Evolutionary conservation across 1,140 invertebrate genomes (phyloP).

Genomic region (Rhopalosiphum padi): DNA sequence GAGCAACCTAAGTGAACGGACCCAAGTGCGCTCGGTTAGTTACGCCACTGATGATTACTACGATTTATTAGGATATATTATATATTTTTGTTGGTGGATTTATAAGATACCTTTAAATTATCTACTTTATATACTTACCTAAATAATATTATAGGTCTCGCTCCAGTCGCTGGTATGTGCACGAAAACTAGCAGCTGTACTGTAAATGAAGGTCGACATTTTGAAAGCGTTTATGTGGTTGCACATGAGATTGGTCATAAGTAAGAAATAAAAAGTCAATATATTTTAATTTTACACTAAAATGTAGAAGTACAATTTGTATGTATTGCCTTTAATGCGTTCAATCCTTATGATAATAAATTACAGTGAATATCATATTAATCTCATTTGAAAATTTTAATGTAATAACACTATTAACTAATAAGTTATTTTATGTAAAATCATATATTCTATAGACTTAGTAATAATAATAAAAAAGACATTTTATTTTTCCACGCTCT

Average conservation of each 20-base stretch:
- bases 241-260: constrained; percentile 73
- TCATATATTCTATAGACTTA: too few species aligned
- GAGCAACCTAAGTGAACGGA: too few species aligned
- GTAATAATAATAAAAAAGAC: neutral
- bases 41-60: neutral
- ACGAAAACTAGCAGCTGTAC: constrained; percentile 71
- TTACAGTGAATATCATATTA: neutral
- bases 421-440: neutral
- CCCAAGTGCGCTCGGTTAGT: too few species aligned
- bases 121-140: neutral
- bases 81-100: neutral
- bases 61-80: neutral
- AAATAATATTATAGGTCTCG: constrained; percentile 64
- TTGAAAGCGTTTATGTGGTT: constrained; percentile 72
- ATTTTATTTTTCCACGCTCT: neutral
- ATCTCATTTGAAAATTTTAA: neutral
- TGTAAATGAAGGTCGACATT: constrained; percentile 72
- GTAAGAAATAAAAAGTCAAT: constrained; percentile 62
- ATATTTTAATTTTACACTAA: neutral
- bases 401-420: neutral
- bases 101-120: neutral
- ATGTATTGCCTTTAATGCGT: neutral
- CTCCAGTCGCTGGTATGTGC: constrained; percentile 73
- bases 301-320: neutral
- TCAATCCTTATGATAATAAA: neutral